Base-by-base conservation (phyloP, 2,797 vertebrate species). In the Mallotus villosus region DNA sequence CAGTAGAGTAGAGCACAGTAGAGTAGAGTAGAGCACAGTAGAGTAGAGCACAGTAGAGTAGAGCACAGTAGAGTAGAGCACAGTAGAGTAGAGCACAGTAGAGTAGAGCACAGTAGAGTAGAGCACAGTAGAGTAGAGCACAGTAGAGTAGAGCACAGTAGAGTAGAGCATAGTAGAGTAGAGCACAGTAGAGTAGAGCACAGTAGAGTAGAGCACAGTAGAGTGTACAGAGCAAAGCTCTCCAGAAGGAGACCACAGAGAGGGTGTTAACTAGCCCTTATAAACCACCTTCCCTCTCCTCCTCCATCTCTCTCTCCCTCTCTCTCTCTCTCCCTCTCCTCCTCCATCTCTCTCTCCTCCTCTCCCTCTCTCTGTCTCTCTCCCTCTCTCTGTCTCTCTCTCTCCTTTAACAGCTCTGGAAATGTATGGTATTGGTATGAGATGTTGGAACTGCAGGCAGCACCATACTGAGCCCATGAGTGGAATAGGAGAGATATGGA, bases 181-280 rank as follows among this genome's bases (percentile, higher is more conserved):
- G n/a, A 21, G 7, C 2, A 41, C 4, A 37, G 34, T 6, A 7
- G 34, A 8, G 34, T 7, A 37, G 8, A 41, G 8, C 12, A 41
- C 1, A 41, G 37, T 22, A 22, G n/a, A 57, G 14, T 5, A 21
- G 5, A 22, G 8, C 2, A 41, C 9, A 41, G 37, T 7, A 12
- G 21, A n/a, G 55, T 53, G 49, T 16, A 55, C 58, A 27, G 11
- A n/a, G 16, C 51, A 59, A 46, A 64, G 12, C 49, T 67, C 22
- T 63, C 63, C 37, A 63, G 59, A 46, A 5, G 49, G 60, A 74
- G 57, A 64, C 19, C 25, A 22, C 12, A 64, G n/a, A 53, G 63
- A 63, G 5, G 71, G 77, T 84, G 81, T 87, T 85, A 86, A 85
- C 81, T 83, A 79, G 76, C 55, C 79, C 32, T 63, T 61, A 66